Evolutionary conservation across 2,113 vertebrate genomes (phyloP).

Genomic region (Junco hyemalis): DNA sequence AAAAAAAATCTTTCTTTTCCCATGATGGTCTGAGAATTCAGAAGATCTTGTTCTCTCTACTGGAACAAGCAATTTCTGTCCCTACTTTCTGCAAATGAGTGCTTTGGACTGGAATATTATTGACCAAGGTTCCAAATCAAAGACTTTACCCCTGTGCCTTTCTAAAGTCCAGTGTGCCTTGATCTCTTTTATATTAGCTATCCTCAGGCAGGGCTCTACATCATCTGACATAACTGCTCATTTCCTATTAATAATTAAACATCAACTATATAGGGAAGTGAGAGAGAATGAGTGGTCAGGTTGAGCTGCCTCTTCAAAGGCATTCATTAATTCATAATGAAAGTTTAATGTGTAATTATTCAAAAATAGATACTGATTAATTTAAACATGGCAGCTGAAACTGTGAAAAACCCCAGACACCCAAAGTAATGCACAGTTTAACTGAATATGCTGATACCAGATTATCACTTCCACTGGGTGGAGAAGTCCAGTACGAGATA

Average conservation of each 20-base stretch:
- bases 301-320: slow-evolving; percentile 27
- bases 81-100: background rate
- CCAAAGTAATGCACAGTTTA: background rate
- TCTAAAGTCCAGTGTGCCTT: background rate
- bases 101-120: background rate
- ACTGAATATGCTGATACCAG: background rate
- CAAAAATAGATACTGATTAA: slow-evolving; percentile 18
- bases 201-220: background rate
- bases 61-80: background rate
- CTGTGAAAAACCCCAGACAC: background rate
- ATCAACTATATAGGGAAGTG: background rate
- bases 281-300: background rate
- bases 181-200: background rate
- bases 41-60: background rate
- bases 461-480: background rate
- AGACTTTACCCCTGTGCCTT: background rate
- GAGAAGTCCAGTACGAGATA: background rate
- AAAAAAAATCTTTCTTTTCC: background rate
- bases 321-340: slow-evolving; percentile 34
- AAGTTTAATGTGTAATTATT: slow-evolving; percentile 17
- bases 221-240: background rate
- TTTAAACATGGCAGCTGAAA: background rate
- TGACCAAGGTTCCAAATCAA: background rate
- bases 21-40: background rate
- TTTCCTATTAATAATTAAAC: slow-evolving; percentile 41